These are phyloP conservation scores for Araneus ventricosus DNA, from an alignment of 1,140 invertebrate genomes.

Conservation along the genomic window DNA sequence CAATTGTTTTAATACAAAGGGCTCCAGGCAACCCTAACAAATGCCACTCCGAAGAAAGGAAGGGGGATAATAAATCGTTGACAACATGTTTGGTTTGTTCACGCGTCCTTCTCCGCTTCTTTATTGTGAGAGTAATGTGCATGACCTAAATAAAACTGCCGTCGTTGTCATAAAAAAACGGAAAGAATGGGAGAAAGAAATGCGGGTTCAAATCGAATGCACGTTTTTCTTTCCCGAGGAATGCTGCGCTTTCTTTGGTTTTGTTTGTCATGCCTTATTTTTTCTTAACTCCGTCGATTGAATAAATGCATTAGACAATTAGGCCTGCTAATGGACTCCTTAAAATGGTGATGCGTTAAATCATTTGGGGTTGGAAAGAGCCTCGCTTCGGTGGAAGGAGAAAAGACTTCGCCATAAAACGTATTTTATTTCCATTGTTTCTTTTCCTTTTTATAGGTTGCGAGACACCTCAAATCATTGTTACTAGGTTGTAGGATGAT, in stretches of 20 bases:
- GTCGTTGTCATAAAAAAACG: slow-evolving; percentile 28
- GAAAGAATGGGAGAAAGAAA: not conserved
- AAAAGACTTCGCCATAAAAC: not conserved
- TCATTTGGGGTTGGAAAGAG: not conserved
- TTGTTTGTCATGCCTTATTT: not conserved
- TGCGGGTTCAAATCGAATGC: not conserved
- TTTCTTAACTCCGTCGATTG: not conserved
- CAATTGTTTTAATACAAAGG: slow-evolving; percentile 15
- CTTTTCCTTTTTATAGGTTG: no score
- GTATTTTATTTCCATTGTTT: not conserved
- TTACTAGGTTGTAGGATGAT: no score
- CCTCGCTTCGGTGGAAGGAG: not conserved
- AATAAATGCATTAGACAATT: slow-evolving; percentile 36
- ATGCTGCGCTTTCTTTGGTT: not conserved
- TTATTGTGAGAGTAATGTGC: slow-evolving; percentile 54
- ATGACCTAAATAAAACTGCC: slow-evolving; percentile 48
- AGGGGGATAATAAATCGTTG: slow-evolving; percentile 42
- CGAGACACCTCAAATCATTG: no score
- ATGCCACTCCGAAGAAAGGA: not conserved
- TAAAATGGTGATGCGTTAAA: slow-evolving; percentile 2
- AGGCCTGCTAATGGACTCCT: slow-evolving; percentile 26
- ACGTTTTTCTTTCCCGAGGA: slow-evolving; percentile 10
- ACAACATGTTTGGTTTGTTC: slow-evolving; percentile 41
- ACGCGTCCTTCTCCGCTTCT: not conserved
- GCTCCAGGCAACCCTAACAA: not conserved